Evolutionary conservation across 2,888 invertebrate genomes (phyloP), one percentile per base, ranked within the genome.

Genomic region (Cylindroiulus punctatus): DNA sequence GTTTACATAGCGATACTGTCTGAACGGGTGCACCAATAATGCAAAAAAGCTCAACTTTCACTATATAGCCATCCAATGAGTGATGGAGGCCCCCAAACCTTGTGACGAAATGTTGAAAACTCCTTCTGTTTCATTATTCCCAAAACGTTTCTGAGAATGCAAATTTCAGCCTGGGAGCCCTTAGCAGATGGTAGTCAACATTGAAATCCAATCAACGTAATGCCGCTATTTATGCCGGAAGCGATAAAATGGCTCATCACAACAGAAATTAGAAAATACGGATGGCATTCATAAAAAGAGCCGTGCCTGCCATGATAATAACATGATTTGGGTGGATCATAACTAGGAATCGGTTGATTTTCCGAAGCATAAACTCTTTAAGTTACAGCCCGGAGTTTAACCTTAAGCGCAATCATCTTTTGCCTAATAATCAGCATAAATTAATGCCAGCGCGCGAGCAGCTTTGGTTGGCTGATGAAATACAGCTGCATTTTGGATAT

Each of bases 221-320:
- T 40, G 40, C 40, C 40, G 40, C 40, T 40, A 40, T 40, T 40
- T 40, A 40, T 40, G 40, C 40, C 40, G 8, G 8, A 40, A 40
- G 40, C 40, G 40, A 40, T 40, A 40, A 40, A 40, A 40, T 4
- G 57, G n/a, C 22, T 57, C 57, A n/a, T 57, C 57, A 8, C 57
- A 57, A 57, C 57, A 57, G n/a, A n/a, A 57, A 57, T 57, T 57
- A 57, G 57, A 57, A 57, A 57, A 57, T 57, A 57, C n/a, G 57
- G 57, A 57, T 57, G 3, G 57, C 19, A 57, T n/a, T 19, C 57
- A n/a, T n/a, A 57, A 57, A 57, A 57, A n/a, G 57, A 57, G n/a
- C n/a, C 22, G 57, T 57, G 57, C 19, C 57, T 57, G 22, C 57
- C 57, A 57, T 57, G 57, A n/a, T 57, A 57, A 57, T 57, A 57